Percentiles rank a stretch among this genome's conserved stretches.
These are phyloP conservation scores for Scaptomyza graminum DNA, from an alignment of 1,140 invertebrate genomes.

Conservation along the genomic window DNA sequence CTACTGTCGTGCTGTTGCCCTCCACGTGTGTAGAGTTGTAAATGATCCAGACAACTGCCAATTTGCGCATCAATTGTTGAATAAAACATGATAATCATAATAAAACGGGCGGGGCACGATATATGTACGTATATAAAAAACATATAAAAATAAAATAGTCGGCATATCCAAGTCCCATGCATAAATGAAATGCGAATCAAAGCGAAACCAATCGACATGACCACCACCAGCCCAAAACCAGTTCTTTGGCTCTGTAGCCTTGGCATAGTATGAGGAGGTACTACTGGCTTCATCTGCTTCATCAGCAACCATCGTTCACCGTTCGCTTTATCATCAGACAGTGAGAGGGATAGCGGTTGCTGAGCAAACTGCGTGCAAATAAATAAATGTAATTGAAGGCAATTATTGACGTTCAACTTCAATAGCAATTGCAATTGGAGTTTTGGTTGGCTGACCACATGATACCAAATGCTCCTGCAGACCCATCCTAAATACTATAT, in stretches of 20 bases:
- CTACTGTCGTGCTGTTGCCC: constrained; percentile 29
- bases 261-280: constrained; percentile 24
- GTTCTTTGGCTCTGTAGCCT: constrained; percentile 34
- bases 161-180: constrained; percentile 53
- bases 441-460: constrained; percentile 39
- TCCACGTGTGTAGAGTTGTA: constrained; percentile 72
- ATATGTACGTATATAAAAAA: constrained; percentile 20
- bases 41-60: constrained; percentile 82
- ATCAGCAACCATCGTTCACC: constrained; percentile 1
- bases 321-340: constrained; percentile 10
- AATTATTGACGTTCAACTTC: constrained; percentile 72
- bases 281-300: background rate
- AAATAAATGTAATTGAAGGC: constrained; percentile 82
- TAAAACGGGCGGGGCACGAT: constrained; percentile 43
- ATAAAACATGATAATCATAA: constrained; percentile 83
- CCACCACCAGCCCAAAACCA: constrained; percentile 54
- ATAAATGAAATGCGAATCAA: constrained; percentile 81
- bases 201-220: constrained; percentile 77
- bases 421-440: constrained; percentile 68
- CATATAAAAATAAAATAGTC: constrained; percentile 71
- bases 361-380: constrained; percentile 61
- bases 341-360: constrained; percentile 2
- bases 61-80: constrained; percentile 82
- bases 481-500: constrained; percentile 9
- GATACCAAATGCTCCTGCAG: too few species aligned